A percentile compares a stretch with the other conserved stretches of the same genome.
phyloP scores from a whole-genome alignment of 2,797 vertebrate species.

The Rhadinocentrus ornatus region DNA sequence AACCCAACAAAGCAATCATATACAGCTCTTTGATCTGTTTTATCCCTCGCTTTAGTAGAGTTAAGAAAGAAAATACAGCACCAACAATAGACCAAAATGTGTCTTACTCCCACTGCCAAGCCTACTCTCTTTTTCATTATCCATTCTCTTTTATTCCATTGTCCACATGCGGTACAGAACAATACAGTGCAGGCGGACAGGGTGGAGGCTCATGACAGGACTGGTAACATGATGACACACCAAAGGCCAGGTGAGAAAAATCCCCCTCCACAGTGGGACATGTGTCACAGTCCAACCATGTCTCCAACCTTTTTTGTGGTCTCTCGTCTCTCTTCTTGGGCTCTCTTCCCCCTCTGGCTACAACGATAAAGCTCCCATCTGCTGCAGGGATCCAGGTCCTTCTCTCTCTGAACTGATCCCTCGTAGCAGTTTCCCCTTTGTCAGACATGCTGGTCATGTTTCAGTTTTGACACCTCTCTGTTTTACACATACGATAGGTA shows the following conservation, averaged over 20 bases:
- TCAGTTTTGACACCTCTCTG: slow-evolving; percentile 82
- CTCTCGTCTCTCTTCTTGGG: slow-evolving; percentile 54
- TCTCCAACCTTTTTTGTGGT: slow-evolving; percentile 80
- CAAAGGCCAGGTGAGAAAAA: slow-evolving; percentile 78
- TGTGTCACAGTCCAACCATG: slow-evolving; percentile 80
- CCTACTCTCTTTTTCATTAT: slow-evolving; percentile 66
- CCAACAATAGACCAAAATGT: slow-evolving; percentile 69
- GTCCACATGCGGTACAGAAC: slow-evolving; percentile 62
- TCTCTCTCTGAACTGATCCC: slow-evolving; percentile 77
- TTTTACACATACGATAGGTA: slow-evolving; percentile 74
- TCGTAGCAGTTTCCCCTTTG: slow-evolving; percentile 74
- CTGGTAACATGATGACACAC: slow-evolving; percentile 83
- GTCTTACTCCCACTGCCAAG: slow-evolving; percentile 69
- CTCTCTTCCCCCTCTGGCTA: slow-evolving; percentile 63
- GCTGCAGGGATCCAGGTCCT: slow-evolving; percentile 63
- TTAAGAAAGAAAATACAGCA: slow-evolving; percentile 66
- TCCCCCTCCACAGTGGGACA: slow-evolving; percentile 73
- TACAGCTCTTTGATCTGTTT: slow-evolving; percentile 73
- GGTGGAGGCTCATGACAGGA: slow-evolving; percentile 72
- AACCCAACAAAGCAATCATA: slow-evolving; percentile 58
- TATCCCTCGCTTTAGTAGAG: slow-evolving; percentile 70
- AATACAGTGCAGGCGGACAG: slow-evolving; percentile 72
- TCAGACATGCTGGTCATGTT: slow-evolving; percentile 78
- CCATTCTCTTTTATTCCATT: slow-evolving; percentile 71
- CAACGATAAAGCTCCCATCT: slow-evolving; percentile 80